Evolutionary conservation across 2,113 vertebrate species (phyloP), one percentile per base, ranked within the genome.

Genomic region (Stercorarius parasiticus): DNA sequence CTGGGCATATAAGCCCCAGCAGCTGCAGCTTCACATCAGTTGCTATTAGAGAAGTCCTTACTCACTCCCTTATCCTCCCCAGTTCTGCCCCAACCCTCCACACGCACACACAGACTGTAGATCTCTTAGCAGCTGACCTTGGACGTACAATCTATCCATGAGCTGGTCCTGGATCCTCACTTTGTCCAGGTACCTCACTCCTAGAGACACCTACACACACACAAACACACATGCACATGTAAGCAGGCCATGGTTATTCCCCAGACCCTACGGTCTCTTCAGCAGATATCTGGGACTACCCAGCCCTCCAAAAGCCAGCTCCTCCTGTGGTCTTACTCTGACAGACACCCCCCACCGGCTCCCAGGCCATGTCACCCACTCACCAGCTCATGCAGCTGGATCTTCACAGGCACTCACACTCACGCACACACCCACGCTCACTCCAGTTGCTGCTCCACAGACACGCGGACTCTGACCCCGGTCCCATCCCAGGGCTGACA

Each of bases 401-500:
- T 62, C 26, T 43, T 74, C 71, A 49, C 26, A 82, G 62, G 19
- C 15, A 56, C 26, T 82, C 36, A 34, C 11, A 40, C 25, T 55
- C 47, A 34, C 18, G 27, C 2, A 1, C 19, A 45, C 21, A 25
- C 23, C 10, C 1, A 1, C 11, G 34, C 27, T 74, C 0, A 0
- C 25, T 64, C 43, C 58, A 40, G 43, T 40, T 77, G 43, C 19
- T 52, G 16, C 36, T 38, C 36, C 27, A 26, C 11, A 47, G 25
- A 27, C n/a, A 49, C 9, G 18, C 0, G 4, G 38, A 20, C 13
- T 77, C 40, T 65, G 43, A 50, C 11, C 9, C 29, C 66, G 20
- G 23, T 88, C 45, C 27, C 19, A 30, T 20, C 11, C 34, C 25
- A 72, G 38, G 9, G 20, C 45, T 72, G 72, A 61, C 21, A 32